A percentile compares a stretch with the other conserved stretches of the same genome.
Conservation (phyloP, 2,797 vertebrate genomes). For the Microctenopoma steveboyesi region DNA sequence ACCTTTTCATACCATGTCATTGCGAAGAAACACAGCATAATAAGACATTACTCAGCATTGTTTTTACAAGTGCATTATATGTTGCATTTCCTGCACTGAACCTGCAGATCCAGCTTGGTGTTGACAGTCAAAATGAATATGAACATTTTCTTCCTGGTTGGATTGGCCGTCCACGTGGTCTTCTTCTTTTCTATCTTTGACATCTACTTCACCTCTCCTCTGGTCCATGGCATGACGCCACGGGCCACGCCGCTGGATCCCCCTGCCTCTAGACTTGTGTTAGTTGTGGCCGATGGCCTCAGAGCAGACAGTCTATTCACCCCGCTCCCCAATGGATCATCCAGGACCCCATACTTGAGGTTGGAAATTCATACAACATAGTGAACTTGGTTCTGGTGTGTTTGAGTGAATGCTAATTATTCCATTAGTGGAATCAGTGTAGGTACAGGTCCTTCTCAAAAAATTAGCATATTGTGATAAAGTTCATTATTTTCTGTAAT, state of each 20-base stretch:
- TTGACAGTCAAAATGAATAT: conserved; percentile 76
- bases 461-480: too few relatives aligned
- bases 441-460: too few relatives aligned
- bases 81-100: too few relatives aligned
- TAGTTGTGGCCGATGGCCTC: conserved; percentile 95
- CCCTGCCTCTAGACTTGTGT: conserved; percentile 90
- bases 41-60: not conserved
- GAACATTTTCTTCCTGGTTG: conserved; percentile 87
- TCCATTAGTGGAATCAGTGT: not conserved
- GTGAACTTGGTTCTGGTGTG: not conserved
- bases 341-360: conserved; percentile 90
- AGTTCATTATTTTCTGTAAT: too few relatives aligned
- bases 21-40: not conserved
- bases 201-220: conserved; percentile 97
- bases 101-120: not conserved
- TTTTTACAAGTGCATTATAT: too few relatives aligned
- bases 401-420: conserved; percentile 2
- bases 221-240: conserved; percentile 96
- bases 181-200: conserved; percentile 98
- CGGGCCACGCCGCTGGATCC: conserved; percentile 83
- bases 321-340: conserved; percentile 70
- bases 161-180: conserved; percentile 90
- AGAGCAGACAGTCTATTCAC: conserved; percentile 90
- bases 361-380: conserved; percentile 54
- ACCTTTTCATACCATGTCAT: not conserved